Evolutionary conservation across 1,140 invertebrate genomes (phyloP).

Genomic region (Drosophila pandora): DNA sequence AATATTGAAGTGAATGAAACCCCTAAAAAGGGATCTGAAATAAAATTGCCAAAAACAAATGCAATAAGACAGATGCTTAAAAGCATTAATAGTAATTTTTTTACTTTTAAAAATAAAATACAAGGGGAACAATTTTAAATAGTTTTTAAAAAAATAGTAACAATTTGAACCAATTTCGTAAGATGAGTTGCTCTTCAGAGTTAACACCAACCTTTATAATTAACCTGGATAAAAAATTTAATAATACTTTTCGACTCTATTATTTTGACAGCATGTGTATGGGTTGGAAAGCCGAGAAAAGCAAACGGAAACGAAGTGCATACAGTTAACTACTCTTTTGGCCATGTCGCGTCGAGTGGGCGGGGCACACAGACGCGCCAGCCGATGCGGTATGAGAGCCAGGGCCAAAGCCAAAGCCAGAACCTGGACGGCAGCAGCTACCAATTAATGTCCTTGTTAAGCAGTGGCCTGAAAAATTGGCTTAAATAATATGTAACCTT

Average conservation of each 20-base stretch:
- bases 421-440: constrained; percentile 51
- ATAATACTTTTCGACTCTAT: constrained; percentile 1
- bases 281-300: constrained; percentile 10
- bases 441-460: constrained; percentile 83
- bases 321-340: constrained; percentile 74
- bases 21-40: constrained; percentile 64
- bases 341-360: constrained; percentile 50
- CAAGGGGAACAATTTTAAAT: no score
- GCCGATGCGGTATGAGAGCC: constrained; percentile 5
- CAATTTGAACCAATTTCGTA: no score
- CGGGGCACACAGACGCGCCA: constrained; percentile 30
- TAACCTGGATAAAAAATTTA: neutral
- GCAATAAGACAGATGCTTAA: neutral
- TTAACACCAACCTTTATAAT: no score
- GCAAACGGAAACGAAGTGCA: constrained; percentile 49
- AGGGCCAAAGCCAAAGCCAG: constrained; percentile 15
- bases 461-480: constrained; percentile 83
- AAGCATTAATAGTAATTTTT: neutral
- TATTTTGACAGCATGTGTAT: constrained; percentile 11
- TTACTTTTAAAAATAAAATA: no score
- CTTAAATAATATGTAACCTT: constrained; percentile 82
- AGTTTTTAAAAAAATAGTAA: no score
- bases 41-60: constrained; percentile 24
- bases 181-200: no score
- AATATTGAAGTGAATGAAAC: constrained; percentile 80